phyloP scores from a whole-genome alignment of 2,113 vertebrate species.

The Pithys albifrons region DNA sequence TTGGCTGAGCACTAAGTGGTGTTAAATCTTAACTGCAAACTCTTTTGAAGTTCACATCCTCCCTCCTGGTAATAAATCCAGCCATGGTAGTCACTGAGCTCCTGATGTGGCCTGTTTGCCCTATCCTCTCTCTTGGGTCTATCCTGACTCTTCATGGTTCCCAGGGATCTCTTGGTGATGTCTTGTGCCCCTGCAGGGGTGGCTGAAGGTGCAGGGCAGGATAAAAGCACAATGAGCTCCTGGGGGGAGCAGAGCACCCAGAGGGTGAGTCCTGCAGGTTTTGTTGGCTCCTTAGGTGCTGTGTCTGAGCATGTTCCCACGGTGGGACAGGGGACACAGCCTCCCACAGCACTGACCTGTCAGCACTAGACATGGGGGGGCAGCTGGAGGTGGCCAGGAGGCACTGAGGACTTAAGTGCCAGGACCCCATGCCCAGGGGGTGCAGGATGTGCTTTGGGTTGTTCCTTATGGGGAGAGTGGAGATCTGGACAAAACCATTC shows the following conservation, averaged over 20 bases:
- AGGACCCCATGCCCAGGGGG: not conserved
- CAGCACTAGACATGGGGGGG: rapidly evolving
- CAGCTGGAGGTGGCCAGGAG: not conserved
- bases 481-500: not conserved
- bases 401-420: not conserved
- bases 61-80: not conserved
- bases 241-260: not conserved
- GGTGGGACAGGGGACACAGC: not conserved
- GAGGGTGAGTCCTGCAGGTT: not conserved
- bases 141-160: not conserved
- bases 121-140: not conserved
- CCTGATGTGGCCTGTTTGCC: not conserved
- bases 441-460: not conserved
- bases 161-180: rapidly evolving
- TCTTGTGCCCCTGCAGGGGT: not conserved
- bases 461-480: not conserved
- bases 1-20: not conserved
- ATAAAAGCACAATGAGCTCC: not conserved
- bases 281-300: not conserved
- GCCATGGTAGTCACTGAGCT: not conserved
- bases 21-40: not conserved
- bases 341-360: rapidly evolving
- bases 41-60: not conserved
- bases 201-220: not conserved
- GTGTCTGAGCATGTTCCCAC: rapidly evolving